A percentile compares a stretch with the other conserved stretches of the same genome.
These are phyloP conservation scores for Bungarus multicinctus DNA, from an alignment of 2,113 vertebrate genomes.

Conservation along the genomic window DNA sequence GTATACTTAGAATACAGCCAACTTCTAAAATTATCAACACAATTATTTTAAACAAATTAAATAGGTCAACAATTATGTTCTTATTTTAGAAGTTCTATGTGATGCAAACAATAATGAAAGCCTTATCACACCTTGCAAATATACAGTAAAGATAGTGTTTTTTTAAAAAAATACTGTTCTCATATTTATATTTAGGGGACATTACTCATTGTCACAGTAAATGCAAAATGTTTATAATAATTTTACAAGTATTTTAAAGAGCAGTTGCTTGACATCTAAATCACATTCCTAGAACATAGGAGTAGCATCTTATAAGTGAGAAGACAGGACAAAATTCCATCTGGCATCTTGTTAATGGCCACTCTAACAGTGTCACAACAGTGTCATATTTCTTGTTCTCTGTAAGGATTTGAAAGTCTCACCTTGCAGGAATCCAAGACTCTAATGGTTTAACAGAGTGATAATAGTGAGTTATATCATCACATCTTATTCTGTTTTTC, in stretches of 20 bases:
- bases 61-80: fast-evolving
- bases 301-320: slow-evolving; percentile 65
- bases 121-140: neutral
- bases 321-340: slow-evolving; percentile 67
- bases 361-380: slow-evolving; percentile 51
- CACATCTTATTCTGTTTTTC: slow-evolving; percentile 47
- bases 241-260: slow-evolving; percentile 49
- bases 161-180: neutral
- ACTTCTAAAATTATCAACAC: neutral
- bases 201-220: neutral
- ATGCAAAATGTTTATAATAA: slow-evolving; percentile 7
- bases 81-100: neutral
- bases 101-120: neutral
- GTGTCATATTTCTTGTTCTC: slow-evolving; percentile 58
- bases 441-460: slow-evolving; percentile 56
- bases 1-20: neutral
- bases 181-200: neutral
- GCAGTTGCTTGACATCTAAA: slow-evolving; percentile 42
- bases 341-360: slow-evolving; percentile 70
- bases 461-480: slow-evolving; percentile 47
- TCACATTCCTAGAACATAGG: slow-evolving; percentile 44
- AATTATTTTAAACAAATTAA: slow-evolving; percentile 1
- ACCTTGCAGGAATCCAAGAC: slow-evolving; percentile 53
- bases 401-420: slow-evolving; percentile 58
- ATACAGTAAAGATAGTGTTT: neutral